Evolutionary conservation across 2,113 vertebrate genomes (phyloP), one percentile per base, ranked within the genome.

Genomic region (Xerus inauris): DNA sequence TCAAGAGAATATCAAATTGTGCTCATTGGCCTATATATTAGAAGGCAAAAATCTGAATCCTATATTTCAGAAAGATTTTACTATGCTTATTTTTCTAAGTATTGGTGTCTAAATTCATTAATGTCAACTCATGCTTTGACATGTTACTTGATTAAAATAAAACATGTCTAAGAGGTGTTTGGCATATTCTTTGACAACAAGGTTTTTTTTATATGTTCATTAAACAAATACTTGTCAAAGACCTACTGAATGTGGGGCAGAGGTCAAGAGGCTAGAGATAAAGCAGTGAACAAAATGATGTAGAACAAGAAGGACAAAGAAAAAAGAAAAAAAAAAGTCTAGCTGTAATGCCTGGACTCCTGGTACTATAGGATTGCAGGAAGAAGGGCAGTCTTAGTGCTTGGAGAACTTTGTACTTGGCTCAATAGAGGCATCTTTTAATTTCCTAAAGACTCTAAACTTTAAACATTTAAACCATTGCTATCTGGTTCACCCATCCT

Each of bases 1-100:
- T 87, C 64, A 95, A 85, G 49, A 89, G 87, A 94, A 89, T 54
- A 64, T 76, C 87, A 91, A 67, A 67, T 80, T 84, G 8, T 93
- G 17, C 77, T 93, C 49, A 72, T 19, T 95, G 71, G 40, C 20
- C 42, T 89, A 67, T 38, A 82, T 54, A 67, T 72, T 87, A 87
- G 14, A 67, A 89, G n/a, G 28, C 38, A 87, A 80, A 91, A 76
- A 75, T 94, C 93, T 76, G 32, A 17, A 75, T 79, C 71, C 45
- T 84, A 8, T 65, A 47, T 94, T 93, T 97, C 86, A 89, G 62
- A 64, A 90, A 40, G 17, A 88, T 57, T 79, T 73, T 94, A 69
- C 49, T 75, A 26, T 81, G 30, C 72, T 86, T 95, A 38, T 47
- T 94, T 95, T 94, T 89, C 62, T 64, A 91, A 54, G 8, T 59